These are phyloP conservation scores for Imbricaverruca yamaguchii DNA, from an alignment of 2,888 invertebrate species.

Conservation along the genomic window DNA sequence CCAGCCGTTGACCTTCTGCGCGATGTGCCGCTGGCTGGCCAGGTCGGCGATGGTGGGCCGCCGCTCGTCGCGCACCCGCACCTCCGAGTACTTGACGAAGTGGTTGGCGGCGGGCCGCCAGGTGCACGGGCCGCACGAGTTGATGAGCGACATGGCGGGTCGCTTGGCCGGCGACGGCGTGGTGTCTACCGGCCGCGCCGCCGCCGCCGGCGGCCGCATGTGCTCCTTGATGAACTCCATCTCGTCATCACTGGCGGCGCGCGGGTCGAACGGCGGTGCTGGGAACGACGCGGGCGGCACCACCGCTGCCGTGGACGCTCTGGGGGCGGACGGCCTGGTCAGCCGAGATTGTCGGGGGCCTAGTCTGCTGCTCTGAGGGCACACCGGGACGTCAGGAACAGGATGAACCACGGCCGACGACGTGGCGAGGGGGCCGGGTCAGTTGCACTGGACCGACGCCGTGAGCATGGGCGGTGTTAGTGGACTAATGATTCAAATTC, in stretches of 20 bases:
- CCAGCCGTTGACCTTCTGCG: conserved; percentile 88
- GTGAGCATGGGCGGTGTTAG: too few relatives aligned
- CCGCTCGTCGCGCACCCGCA: conserved; percentile 78
- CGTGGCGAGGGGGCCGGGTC: too few relatives aligned
- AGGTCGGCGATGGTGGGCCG: conserved; percentile 78
- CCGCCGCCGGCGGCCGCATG: conserved; percentile 10
- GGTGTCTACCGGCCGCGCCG: conserved; percentile 32
- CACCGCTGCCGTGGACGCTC: conserved; percentile 4
- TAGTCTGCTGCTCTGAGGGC: too few relatives aligned
- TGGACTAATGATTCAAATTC: too few relatives aligned
- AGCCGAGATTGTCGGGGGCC: neutral
- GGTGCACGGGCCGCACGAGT: conserved; percentile 54
- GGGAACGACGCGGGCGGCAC: neutral
- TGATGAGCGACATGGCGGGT: conserved; percentile 49
- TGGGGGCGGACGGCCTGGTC: neutral
- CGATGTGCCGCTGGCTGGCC: conserved; percentile 76
- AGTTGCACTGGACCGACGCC: too few relatives aligned
- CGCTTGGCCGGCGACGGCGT: conserved; percentile 36
- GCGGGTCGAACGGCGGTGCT: neutral
- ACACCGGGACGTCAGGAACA: too few relatives aligned
- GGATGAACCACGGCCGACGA: too few relatives aligned
- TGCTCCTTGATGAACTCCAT: conserved; percentile 17
- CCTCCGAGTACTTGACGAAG: conserved; percentile 67
- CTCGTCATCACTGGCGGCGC: neutral
- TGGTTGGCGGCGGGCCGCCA: conserved; percentile 69